Conservation (phyloP, 2,888 invertebrate species). For the Carcina quercana region DNA sequence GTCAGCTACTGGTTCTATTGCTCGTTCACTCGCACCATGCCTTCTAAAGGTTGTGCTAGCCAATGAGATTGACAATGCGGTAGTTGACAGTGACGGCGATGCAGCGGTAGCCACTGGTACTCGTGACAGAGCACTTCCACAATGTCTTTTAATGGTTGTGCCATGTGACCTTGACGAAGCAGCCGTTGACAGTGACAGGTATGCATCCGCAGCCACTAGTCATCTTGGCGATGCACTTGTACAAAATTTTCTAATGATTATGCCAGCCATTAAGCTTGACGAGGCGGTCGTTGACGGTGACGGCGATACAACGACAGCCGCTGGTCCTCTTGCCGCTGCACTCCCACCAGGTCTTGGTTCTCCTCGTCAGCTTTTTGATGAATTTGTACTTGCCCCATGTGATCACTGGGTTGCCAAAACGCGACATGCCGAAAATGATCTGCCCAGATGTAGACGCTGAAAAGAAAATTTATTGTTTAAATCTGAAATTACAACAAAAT, state of each 20-base stretch:
- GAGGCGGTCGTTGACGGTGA: constrained; percentile 15
- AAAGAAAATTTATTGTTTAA: too few relatives aligned
- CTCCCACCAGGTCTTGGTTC: constrained; percentile 34
- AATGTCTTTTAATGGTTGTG: constrained; percentile 59
- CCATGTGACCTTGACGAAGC: constrained; percentile 53
- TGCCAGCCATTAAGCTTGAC: constrained; percentile 13
- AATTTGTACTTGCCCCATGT: constrained; percentile 23
- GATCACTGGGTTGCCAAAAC: constrained; percentile 19
- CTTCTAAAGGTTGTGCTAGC: too few relatives aligned
- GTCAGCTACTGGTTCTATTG: constrained; percentile 36
- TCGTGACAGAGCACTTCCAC: too few relatives aligned
- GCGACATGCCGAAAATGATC: constrained; percentile 35
- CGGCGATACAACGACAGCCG: constrained; percentile 17
- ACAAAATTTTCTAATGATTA: constrained; percentile 50
- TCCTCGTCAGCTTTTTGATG: constrained; percentile 25
- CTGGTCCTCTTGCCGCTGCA: constrained; percentile 26
- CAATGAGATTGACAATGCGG: too few relatives aligned
- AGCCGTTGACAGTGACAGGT: constrained; percentile 47
- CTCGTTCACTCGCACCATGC: constrained; percentile 63
- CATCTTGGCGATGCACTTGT: constrained; percentile 57
- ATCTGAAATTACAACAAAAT: too few relatives aligned
- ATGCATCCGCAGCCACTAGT: constrained; percentile 45
- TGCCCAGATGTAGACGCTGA: too few relatives aligned
- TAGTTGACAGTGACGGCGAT: too few relatives aligned
- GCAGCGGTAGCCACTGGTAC: too few relatives aligned